Conservation (phyloP, 2,888 invertebrate genomes). For the Eupithecia abbreviata region DNA sequence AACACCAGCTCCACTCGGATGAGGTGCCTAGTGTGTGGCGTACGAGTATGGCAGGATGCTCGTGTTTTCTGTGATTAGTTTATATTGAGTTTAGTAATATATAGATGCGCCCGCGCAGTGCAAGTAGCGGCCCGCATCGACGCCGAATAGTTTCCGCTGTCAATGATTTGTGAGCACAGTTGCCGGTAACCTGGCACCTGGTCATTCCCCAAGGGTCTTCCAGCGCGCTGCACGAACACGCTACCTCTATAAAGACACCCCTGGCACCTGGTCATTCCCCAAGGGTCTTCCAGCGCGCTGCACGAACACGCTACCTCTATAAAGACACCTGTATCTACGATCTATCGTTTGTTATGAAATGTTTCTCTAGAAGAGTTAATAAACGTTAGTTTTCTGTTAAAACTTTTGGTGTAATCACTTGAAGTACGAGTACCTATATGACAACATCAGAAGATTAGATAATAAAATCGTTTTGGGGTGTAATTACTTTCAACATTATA, state of each 20-base stretch:
- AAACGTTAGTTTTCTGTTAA: no score
- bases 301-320: neutral
- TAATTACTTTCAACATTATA: no score
- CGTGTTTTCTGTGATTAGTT: no score
- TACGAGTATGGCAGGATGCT: neutral
- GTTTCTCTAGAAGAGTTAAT: no score
- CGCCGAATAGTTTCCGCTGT: constrained; percentile 45
- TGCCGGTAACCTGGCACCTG: neutral
- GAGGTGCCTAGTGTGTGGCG: neutral
- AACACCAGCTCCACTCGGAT: neutral
- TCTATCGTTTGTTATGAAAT: neutral
- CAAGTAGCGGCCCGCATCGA: constrained; percentile 48
- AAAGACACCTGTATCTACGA: neutral
- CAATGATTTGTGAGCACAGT: constrained; percentile 10
- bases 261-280: neutral
- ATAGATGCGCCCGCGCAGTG: constrained; percentile 15
- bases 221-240: neutral
- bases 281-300: neutral
- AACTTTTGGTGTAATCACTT: no score
- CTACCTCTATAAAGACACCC: neutral
- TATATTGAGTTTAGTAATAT: no score
- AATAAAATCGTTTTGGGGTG: no score
- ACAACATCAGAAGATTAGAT: no score
- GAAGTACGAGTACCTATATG: no score
- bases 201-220: neutral